Evolutionary conservation across 2,797 vertebrate species (phyloP), one percentile per base, ranked within the genome.

Genomic region (Halcyon badia): DNA sequence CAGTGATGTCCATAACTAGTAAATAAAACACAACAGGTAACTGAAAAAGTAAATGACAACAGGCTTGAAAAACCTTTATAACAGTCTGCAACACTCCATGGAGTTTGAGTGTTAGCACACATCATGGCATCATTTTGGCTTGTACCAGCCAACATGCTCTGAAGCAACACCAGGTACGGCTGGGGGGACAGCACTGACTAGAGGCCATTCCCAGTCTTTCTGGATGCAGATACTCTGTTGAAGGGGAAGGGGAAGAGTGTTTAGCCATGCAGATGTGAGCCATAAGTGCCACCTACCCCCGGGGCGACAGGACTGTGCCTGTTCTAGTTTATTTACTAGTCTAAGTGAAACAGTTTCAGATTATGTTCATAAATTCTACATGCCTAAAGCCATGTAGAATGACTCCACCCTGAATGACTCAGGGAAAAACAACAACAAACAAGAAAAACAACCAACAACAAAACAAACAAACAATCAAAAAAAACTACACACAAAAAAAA

Each of bases 21-120:
- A 70, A 69, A 46, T 24, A 4, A 91, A 71, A 56, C 10, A 56
- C 10, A 22, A 46, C 25, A 44, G 51, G 58, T 35, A 89, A 77
- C 77, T 30, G 16, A 83, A 89, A 62, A n/a, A 65, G 33, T 17
- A 87, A 72, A 70, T 6, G 26, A 58, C 46, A 75, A 44, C 33
- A 71, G 22, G 26, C 21, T 76, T 68, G 49, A 61, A 65, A 87
- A 57, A 1, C 2, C 10, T 56, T 30, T 48, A 33, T 33, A 56
- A 26, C 1, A 1, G n/a, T 0, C 1, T 20, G 25, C 10, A 61
- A 69, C 18, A 18, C 33, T 72, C 30, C 49, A 48, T 12, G 10
- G 12, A 64, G 46, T 19, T 26, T 31, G 19, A 61, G 49, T 3
- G 4, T 19, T 24, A 76, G 31, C 49, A 31, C 54, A n/a, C 2